Conservation (phyloP, 2,888 invertebrate genomes). For the Cerceris rybyensis region DNA sequence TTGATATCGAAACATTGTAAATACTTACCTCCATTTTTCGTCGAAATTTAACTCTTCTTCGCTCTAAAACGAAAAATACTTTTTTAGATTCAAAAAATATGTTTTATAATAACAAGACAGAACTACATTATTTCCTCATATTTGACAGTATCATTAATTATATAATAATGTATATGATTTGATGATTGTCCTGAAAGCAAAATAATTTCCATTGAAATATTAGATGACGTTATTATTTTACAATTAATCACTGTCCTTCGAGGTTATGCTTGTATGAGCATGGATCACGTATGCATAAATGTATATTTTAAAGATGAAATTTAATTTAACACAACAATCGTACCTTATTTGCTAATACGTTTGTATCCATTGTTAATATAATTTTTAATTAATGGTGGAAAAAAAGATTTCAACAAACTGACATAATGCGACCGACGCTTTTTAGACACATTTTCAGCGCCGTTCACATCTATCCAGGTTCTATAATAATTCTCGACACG, state of each 20-base stretch:
- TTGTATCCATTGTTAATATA: conserved; percentile 59
- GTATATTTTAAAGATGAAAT: conserved; percentile 1
- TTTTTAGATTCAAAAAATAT: neutral
- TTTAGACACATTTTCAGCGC: conserved; percentile 33
- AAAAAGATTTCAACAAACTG: conserved; percentile 55
- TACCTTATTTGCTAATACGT: conserved; percentile 74
- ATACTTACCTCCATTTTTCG: conserved; percentile 87
- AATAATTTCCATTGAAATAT: conserved; percentile 3
- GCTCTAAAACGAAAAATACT: conserved; percentile 83
- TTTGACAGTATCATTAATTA: neutral
- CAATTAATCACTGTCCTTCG: conserved; percentile 16
- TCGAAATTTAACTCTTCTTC: conserved; percentile 89
- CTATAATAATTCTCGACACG: neutral
- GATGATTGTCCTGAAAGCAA: neutral
- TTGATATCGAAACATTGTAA: neutral
- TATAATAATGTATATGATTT: neutral
- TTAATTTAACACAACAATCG: conserved; percentile 11
- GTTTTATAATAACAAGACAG: neutral
- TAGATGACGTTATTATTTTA: conserved; percentile 12
- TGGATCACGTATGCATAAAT: conserved; percentile 7
- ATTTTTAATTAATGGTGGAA: conserved; percentile 39
- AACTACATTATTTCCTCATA: neutral
- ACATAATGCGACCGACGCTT: conserved; percentile 48
- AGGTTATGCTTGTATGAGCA: conserved; percentile 61
- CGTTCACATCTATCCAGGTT: conserved; percentile 38